Conservation (phyloP, 2,113 vertebrate genomes). For the Gymnarchus niloticus region DNA sequence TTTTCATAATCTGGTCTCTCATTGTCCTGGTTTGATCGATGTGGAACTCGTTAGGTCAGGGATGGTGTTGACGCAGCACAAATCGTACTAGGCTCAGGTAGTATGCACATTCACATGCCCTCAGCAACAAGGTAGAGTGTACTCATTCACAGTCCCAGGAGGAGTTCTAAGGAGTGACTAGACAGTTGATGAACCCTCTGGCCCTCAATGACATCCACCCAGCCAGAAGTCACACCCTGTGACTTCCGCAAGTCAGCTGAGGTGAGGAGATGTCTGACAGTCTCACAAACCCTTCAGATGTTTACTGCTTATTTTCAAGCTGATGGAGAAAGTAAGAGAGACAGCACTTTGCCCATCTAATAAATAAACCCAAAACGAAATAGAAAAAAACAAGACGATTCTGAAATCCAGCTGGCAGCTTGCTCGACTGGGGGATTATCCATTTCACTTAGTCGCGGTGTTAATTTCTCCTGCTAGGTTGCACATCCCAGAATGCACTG, state of each 20-base stretch:
- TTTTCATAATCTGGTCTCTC: conserved; percentile 49
- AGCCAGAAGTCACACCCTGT: not conserved
- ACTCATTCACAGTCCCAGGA: not conserved
- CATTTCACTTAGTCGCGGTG: conserved; percentile 44
- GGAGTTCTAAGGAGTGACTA: not conserved
- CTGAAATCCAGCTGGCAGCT: conserved; percentile 36
- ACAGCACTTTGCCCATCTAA: conserved; percentile 52
- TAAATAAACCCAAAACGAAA: conserved; percentile 53
- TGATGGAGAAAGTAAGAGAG: not conserved
- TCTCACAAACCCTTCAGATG: conserved; percentile 3
- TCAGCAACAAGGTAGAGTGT: not conserved
- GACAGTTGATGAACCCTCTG: not conserved
- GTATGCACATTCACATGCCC: not conserved
- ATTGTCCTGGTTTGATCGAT: conserved; percentile 49
- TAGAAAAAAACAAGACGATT: conserved; percentile 41
- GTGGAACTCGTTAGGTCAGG: conserved; percentile 45
- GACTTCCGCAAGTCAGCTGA: not conserved
- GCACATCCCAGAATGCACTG: conserved; percentile 57
- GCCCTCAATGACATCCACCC: not conserved
- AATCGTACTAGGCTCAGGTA: not conserved
- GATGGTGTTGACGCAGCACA: conserved; percentile 34
- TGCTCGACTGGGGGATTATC: conserved; percentile 54
- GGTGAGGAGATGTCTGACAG: not conserved
- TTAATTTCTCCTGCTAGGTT: conserved; percentile 59
- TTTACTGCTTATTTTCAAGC: conserved; percentile 37